Conservation (phyloP, 2,113 vertebrate genomes). For the Benitochromis conjunctus region DNA sequence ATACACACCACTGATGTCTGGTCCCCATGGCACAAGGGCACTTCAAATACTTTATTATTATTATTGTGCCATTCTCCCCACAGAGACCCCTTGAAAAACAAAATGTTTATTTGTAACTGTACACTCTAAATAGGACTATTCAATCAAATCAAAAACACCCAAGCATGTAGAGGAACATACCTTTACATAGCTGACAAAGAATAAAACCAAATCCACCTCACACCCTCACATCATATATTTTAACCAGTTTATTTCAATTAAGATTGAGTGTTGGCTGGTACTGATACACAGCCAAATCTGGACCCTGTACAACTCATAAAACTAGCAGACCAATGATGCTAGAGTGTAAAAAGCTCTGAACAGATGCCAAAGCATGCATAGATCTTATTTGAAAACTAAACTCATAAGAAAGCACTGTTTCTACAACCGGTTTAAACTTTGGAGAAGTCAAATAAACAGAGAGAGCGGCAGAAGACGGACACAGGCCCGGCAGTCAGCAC, state of each 20-base stretch:
- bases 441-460: conserved; percentile 60
- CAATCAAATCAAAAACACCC: background rate
- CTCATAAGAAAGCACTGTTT: conserved; percentile 34
- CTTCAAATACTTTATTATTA: conserved; percentile 71
- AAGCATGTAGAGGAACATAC: background rate
- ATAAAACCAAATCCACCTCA: background rate
- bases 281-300: background rate
- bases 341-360: background rate
- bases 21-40: conserved; percentile 29
- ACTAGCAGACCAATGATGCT: background rate
- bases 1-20: background rate
- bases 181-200: conserved; percentile 15
- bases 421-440: conserved; percentile 39
- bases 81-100: conserved; percentile 69
- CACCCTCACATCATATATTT: background rate
- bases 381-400: conserved; percentile 33
- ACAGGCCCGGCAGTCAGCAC: conserved; percentile 20
- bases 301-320: background rate
- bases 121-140: background rate
- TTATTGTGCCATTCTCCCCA: conserved; percentile 59
- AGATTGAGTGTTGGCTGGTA: background rate
- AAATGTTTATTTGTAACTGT: conserved; percentile 53
- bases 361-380: background rate
- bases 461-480: background rate
- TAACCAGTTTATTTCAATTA: background rate